Percentiles rank a stretch among this genome's conserved stretches.
These are phyloP conservation scores for Diabrotica virgifera DNA, from an alignment of 1,140 invertebrate species.

Conservation along the genomic window DNA sequence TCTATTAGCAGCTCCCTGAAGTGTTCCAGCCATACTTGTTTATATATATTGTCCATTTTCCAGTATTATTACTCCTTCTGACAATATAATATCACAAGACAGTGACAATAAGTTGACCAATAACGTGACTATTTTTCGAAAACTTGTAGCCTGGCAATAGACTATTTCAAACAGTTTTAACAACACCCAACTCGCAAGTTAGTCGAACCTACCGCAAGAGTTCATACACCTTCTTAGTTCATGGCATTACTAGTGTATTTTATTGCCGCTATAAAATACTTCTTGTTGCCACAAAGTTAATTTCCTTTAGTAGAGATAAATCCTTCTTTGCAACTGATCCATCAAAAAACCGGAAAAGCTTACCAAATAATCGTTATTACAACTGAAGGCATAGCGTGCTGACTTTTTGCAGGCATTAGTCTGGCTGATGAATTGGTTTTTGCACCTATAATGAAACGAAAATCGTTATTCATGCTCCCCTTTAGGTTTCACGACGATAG, in stretches of 20 bases:
- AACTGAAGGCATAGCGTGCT: not conserved
- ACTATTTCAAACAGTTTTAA: no score
- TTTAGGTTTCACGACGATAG: slow-evolving; percentile 23
- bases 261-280: not conserved
- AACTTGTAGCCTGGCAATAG: no score
- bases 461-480: slow-evolving; percentile 39
- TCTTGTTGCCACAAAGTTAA: slow-evolving; percentile 7
- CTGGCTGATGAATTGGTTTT: slow-evolving; percentile 18
- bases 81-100: no score
- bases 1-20: no score
- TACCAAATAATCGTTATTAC: slow-evolving; percentile 11
- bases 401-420: slow-evolving; percentile 15
- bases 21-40: no score
- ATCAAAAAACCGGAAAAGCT: slow-evolving; percentile 16
- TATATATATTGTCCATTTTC: no score
- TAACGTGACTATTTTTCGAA: no score
- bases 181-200: not conserved
- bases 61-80: no score
- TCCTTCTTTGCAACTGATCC: slow-evolving; percentile 15
- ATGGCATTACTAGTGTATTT: not conserved
- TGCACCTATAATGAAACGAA: slow-evolving; percentile 34
- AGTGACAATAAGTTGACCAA: no score
- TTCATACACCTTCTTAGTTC: slow-evolving; percentile 3
- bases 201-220: not conserved
- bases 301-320: slow-evolving; percentile 22